Evolutionary conservation across 2,888 invertebrate genomes (phyloP).

Genomic region (Tortricodes alternella): DNA sequence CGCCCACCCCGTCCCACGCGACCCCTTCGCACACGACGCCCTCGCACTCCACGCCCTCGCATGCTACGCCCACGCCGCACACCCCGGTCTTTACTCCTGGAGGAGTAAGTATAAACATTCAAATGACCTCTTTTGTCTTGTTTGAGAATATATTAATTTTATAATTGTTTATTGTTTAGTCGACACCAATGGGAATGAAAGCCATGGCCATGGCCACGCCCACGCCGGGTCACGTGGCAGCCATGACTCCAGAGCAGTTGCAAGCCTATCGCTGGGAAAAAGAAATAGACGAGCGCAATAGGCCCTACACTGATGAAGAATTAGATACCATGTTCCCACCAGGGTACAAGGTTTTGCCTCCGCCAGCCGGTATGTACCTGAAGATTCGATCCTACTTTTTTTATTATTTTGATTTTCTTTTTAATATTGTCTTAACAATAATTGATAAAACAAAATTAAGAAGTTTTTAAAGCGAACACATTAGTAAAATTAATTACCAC

Average conservation of each 20-base stretch:
- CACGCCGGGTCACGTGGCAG: conserved; percentile 96
- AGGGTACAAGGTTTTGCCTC: conserved; percentile 98
- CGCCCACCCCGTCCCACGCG: conserved; percentile 87
- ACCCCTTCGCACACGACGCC: conserved; percentile 89
- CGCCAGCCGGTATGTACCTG: conserved; percentile 89
- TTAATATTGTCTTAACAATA: conserved; percentile 29
- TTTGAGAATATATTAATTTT: not conserved
- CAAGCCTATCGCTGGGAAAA: conserved; percentile 99
- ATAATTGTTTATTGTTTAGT: conserved; percentile 46
- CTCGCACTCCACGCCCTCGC: conserved; percentile 87
- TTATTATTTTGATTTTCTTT: conserved; percentile 23
- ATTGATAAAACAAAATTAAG: conserved; percentile 25
- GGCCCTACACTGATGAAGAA: conserved; percentile 98
- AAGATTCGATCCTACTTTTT: conserved; percentile 32
- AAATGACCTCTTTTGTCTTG: no score
- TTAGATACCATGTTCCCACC: conserved; percentile 98
- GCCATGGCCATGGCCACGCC: conserved; percentile 99
- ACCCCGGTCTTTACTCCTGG: conserved; percentile 90
- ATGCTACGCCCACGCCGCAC: conserved; percentile 85
- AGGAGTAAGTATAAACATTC: conserved; percentile 86
- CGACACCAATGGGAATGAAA: conserved; percentile 94
- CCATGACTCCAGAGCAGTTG: conserved; percentile 99
- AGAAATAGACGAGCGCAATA: conserved; percentile 98
- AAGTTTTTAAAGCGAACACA: conserved; percentile 50
- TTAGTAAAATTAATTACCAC: conserved; percentile 69